A percentile compares a stretch with the other conserved stretches of the same genome.
Conservation (phyloP, 2,113 vertebrate species). For the Crotalus helleri region DNA sequence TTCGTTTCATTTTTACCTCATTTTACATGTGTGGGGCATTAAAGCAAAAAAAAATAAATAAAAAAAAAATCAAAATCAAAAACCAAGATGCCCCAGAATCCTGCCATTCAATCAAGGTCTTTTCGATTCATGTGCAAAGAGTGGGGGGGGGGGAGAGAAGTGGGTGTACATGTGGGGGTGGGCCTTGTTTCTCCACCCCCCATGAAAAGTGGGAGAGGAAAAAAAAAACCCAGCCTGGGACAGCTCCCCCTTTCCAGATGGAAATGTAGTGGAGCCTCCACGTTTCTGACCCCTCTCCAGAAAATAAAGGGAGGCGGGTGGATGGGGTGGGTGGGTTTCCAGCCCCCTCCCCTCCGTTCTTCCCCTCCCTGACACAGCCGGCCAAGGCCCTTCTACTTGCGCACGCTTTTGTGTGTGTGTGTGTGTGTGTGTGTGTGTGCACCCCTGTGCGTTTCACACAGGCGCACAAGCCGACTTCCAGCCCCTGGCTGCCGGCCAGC, state of each 20-base stretch:
- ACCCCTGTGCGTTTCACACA: not conserved
- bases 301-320: not conserved
- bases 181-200: not conserved
- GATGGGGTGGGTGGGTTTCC: too few species aligned
- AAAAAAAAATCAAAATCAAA: not conserved
- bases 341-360: too few species aligned
- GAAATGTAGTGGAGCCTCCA: not conserved
- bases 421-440: not conserved
- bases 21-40: not conserved
- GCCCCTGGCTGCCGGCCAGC: slow-evolving; percentile 64
- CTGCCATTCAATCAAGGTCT: not conserved
- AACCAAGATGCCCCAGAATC: too few species aligned
- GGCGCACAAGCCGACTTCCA: slow-evolving; percentile 46
- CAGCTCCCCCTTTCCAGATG: not conserved
- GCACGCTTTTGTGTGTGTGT: not conserved
- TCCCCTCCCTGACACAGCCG: too few species aligned
- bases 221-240: not conserved
- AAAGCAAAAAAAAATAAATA: not conserved
- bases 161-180: not conserved
- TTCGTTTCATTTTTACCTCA: not conserved
- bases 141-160: too few species aligned
- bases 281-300: not conserved
- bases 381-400: slow-evolving; percentile 32
- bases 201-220: not conserved
- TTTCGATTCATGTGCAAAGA: rapidly evolving